These are phyloP conservation scores for Agraylea sexmaculata DNA, from an alignment of 1,140 invertebrate species.

Conservation along the genomic window DNA sequence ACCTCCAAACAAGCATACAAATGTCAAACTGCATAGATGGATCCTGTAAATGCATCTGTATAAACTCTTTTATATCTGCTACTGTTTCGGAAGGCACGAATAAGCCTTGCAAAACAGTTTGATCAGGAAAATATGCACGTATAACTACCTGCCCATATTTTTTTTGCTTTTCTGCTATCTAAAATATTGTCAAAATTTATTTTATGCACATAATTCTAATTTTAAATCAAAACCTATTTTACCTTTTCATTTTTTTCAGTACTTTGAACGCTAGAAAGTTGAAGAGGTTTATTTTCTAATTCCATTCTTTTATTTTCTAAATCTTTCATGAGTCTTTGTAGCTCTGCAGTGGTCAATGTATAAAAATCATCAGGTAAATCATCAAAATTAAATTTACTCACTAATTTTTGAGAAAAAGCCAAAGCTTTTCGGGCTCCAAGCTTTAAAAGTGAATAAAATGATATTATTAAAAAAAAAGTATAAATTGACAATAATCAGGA, in stretches of 20 bases:
- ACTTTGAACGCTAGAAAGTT: constrained; percentile 37
- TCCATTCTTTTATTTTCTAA: constrained; percentile 35
- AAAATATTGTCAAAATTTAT: background rate
- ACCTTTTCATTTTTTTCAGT: constrained; percentile 30
- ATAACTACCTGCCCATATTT: constrained; percentile 45
- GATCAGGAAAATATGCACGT: constrained; percentile 49
- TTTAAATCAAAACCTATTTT: background rate
- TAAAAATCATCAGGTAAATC: constrained; percentile 51
- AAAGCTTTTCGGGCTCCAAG: constrained; percentile 39
- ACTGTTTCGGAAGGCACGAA: constrained; percentile 46
- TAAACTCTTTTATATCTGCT: constrained; percentile 40
- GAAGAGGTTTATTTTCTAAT: constrained; percentile 39
- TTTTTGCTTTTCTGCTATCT: constrained; percentile 28
- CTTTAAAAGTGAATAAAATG: constrained; percentile 24
- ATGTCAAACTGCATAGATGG: constrained; percentile 14
- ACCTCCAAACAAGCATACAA: too few relatives aligned
- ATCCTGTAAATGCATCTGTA: constrained; percentile 39
- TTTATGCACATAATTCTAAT: background rate
- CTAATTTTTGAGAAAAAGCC: constrained; percentile 36
- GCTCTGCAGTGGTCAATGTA: constrained; percentile 47
- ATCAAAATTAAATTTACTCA: constrained; percentile 26
- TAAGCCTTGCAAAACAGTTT: constrained; percentile 48
- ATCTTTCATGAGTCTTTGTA: constrained; percentile 40
- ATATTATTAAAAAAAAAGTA: background rate
- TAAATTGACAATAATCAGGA: too few relatives aligned